Evolutionary conservation across 2,113 vertebrate species (phyloP), one percentile per base, ranked within the genome.

Genomic region (Pseudolaguvia tuberculata): DNA sequence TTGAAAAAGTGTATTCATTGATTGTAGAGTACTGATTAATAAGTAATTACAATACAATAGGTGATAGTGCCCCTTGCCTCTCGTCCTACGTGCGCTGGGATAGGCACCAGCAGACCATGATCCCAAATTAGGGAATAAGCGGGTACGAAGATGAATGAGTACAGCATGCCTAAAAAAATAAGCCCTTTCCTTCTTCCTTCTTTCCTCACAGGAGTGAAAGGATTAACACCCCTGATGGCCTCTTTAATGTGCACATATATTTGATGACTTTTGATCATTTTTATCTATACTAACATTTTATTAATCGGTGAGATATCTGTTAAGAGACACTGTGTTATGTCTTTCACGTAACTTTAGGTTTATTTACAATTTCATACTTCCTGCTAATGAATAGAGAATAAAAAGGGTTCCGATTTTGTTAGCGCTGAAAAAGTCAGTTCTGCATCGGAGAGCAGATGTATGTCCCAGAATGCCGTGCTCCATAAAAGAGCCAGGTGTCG

Each of bases 101-200:
- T 35, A 35, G 31, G 31, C 31, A 4, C 31, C 6, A 35, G 31
- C 31, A 35, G 31, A 35, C 31, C 31, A 6, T 35, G 31, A 35
- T 6, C 31, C 31, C 3, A 6, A 35, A 6, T 4, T 35, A 4
- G 31, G 31, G 6, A 35, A 35, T 35, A 35, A 35, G 31, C 6
- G 6, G 31, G 6, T 4, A 4, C 3, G 31, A 35, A 35, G 6
- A 35, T 35, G 31, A 35, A 35, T 35, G 3, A 35, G 6, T 35
- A 83, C 55, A 62, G 68, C 82, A 72, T 82, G 84, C 50, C 75
- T 84, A 76, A 76, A 35, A 81, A 84, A 86, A 83, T 10, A 82
- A 67, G 73, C 75, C 76, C 76, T 55, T 77, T 69, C 78, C 51
- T 61, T 59, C 51, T 48, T 75, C 10, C 35, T 35, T 14, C 79